Conservation (phyloP, 2,888 invertebrate genomes). For the Serripes groenlandicus region DNA sequence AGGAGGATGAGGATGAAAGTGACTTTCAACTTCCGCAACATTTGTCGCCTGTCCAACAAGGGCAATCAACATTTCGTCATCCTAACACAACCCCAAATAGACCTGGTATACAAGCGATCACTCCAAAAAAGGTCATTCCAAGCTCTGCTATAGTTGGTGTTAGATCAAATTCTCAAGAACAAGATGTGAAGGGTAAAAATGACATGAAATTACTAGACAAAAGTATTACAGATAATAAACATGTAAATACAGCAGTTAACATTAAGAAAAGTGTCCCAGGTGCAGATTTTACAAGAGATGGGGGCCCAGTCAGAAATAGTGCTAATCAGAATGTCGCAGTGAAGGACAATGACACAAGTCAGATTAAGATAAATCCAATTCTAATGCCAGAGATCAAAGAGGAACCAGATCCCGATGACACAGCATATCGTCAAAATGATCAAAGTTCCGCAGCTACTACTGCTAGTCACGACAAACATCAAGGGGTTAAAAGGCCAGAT, state of each 20-base stretch:
- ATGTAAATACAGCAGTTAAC: background rate
- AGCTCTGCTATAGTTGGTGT: background rate
- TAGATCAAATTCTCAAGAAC: slow-evolving; percentile 4
- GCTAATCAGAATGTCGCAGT: background rate
- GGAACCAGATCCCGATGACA: slow-evolving; percentile 44
- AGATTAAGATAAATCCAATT: slow-evolving; percentile 12
- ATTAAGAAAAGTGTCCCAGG: background rate
- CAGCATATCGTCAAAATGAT: slow-evolving; percentile 33
- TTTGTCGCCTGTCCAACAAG: background rate
- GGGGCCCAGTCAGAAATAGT: background rate
- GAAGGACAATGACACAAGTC: slow-evolving; percentile 1
- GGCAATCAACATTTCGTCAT: background rate
- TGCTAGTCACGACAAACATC: background rate
- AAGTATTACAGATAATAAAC: background rate
- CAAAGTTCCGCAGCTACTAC: background rate
- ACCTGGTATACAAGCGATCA: background rate
- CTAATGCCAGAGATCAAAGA: slow-evolving; percentile 46
- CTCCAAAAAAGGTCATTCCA: background rate
- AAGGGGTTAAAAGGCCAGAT: slow-evolving; percentile 1
- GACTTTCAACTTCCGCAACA: slow-evolving; percentile 1
- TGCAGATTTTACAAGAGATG: background rate
- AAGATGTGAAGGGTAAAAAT: background rate
- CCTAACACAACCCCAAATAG: background rate
- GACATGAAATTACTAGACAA: background rate
- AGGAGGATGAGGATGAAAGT: slow-evolving; percentile 20